Evolutionary conservation across 2,888 invertebrate species (phyloP), one percentile per base, ranked within the genome.

Genomic region (Lasioglossum oenotherae): DNA sequence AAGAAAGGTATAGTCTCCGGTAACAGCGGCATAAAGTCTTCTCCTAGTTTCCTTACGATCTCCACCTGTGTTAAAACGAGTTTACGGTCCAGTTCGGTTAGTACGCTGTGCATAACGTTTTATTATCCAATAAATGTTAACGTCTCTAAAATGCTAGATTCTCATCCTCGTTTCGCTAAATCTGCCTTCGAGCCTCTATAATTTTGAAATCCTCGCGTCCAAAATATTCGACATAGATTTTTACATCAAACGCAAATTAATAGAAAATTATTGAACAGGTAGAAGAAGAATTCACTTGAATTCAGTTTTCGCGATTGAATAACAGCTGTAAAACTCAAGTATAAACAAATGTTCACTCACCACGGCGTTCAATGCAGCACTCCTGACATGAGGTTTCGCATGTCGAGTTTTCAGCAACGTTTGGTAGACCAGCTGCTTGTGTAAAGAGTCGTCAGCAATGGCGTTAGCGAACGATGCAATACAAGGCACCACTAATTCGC

Each of bases 1-100:
- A 99, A 96, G 96, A 99, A 99, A 0, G 99, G 99, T 86, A 99
- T 98, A 6, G 98, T 98, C 94, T 99, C 99, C 0, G 99, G 98
- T 76, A 99, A 95, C 0, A 99, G 96, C 0, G 98, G 97, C 91
- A 98, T 96, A 95, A 98, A 99, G 93, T 98, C 98, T 94, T 98
- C 98, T 4, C 98, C 98, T 2, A 99, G 96, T 93, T 98, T 98
- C 74, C 97, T 96, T 4, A 98, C 98, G 92, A 98, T 97, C 90
- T 97, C 97, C 78, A 98, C 97, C 89, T 94, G 67, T 16, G n/a
- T 69, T 60, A 8, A 71, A 72, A 38, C 10, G 14, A 71, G 14
- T 41, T 71, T 64, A 64, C 8, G 31, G 6, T 64, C 16, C 64
- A 31, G 16, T 64, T 64, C 19, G 0, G 31, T 64, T 19, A 64